Evolutionary conservation across 2,888 invertebrate genomes (phyloP).

Genomic region (Vanessa cardui): DNA sequence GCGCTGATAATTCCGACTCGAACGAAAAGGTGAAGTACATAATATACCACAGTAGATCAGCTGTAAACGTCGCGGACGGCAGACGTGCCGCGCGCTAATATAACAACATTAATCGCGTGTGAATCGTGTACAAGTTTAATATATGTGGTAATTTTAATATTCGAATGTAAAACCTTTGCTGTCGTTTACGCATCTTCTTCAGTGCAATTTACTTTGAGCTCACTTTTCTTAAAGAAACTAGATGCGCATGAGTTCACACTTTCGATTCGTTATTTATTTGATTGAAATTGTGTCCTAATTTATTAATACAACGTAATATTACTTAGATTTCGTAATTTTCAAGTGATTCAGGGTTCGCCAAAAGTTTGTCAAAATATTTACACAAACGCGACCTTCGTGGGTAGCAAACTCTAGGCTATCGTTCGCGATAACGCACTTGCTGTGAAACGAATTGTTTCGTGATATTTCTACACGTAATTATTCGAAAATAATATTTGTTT

Average conservation of each 20-base stretch:
- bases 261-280: conserved; percentile 56
- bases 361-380: conserved; percentile 38
- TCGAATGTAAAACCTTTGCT: conserved; percentile 26
- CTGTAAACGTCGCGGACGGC: conserved; percentile 56
- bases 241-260: conserved; percentile 74
- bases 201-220: conserved; percentile 49
- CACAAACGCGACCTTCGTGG: conserved; percentile 50
- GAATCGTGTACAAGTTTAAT: conserved; percentile 48
- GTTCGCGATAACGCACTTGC: conserved; percentile 52
- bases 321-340: conserved; percentile 25
- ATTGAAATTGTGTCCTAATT: conserved; percentile 42
- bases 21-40: conserved; percentile 46
- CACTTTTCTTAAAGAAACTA: conserved; percentile 38
- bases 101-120: conserved; percentile 50
- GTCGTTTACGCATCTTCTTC: conserved; percentile 36
- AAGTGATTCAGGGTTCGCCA: conserved; percentile 12
- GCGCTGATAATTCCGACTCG: conserved; percentile 45
- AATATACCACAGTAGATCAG: conserved; percentile 64
- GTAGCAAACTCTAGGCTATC: conserved; percentile 41
- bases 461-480: not conserved
- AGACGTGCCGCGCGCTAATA: conserved; percentile 54
- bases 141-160: conserved; percentile 36
- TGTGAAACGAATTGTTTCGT: conserved; percentile 37
- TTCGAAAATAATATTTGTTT: not conserved
- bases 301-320: conserved; percentile 24